These are phyloP conservation scores for Notolabrus celidotus DNA, from an alignment of 2,797 vertebrate genomes.

Conservation along the genomic window DNA sequence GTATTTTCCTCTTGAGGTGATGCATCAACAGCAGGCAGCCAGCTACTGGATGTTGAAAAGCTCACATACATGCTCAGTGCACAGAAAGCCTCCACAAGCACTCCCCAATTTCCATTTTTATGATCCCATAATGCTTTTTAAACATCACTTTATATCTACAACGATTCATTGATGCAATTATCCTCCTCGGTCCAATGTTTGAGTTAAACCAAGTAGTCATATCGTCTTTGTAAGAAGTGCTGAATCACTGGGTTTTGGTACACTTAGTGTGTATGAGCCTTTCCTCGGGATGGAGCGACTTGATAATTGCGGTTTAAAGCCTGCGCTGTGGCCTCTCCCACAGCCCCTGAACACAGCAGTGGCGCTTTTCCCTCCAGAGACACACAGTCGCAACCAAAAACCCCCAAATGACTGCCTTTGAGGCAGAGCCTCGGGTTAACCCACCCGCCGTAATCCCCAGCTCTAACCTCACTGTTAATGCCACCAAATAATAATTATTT, in stretches of 20 bases:
- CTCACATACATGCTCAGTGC: conserved; percentile 12
- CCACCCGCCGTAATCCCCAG: conserved; percentile 53
- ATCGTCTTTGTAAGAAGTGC: conserved; percentile 53
- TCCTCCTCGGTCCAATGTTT: conserved; percentile 36
- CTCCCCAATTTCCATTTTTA: conserved; percentile 40
- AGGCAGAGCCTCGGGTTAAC: conserved; percentile 37
- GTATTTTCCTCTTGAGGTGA: conserved; percentile 62
- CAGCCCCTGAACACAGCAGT: conserved; percentile 46
- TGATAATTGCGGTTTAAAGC: conserved; percentile 73
- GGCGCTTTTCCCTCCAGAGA: conserved; percentile 74
- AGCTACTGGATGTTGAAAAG: conserved; percentile 22
- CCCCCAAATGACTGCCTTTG: conserved; percentile 67
- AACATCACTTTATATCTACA: conserved; percentile 4
- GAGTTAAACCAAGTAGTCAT: conserved; percentile 27
- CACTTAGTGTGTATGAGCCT: conserved; percentile 54
- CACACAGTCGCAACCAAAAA: conserved; percentile 80
- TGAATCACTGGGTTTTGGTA: conserved; percentile 62
- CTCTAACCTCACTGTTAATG: conserved; percentile 62
- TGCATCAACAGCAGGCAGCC: conserved; percentile 55
- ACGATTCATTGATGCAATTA: conserved; percentile 48
- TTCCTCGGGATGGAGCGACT: conserved; percentile 48
- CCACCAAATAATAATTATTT: conserved; percentile 64
- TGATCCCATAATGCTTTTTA: conserved; percentile 45
- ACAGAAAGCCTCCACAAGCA: conserved; percentile 4
- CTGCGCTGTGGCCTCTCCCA: conserved; percentile 60